Percentiles rank a stretch among this genome's conserved stretches.
These are phyloP conservation scores for Chascanopsetta lugubris DNA, from an alignment of 2,113 vertebrate genomes.

Conservation along the genomic window DNA sequence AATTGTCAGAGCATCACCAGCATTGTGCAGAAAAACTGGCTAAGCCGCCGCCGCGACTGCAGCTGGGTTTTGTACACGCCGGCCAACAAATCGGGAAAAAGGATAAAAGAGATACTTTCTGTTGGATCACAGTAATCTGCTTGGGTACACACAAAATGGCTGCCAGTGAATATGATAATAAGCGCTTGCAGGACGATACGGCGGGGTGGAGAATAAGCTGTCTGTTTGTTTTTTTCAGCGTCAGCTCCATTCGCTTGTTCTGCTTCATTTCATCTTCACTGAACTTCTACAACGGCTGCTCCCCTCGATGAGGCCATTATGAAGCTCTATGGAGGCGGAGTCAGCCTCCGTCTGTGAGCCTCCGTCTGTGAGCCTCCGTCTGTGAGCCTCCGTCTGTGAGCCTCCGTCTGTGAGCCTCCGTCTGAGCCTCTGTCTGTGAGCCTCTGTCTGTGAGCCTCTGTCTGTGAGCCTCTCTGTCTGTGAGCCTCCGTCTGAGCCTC, in stretches of 20 bases:
- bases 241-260: not conserved
- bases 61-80: constrained; percentile 49
- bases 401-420: too few relatives aligned
- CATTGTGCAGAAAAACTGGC: constrained; percentile 34
- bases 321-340: too few relatives aligned
- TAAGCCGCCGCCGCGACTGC: constrained; percentile 36
- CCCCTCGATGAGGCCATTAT: too few relatives aligned
- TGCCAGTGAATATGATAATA: constrained; percentile 38
- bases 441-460: too few relatives aligned
- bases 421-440: too few relatives aligned
- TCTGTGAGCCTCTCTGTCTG: too few relatives aligned
- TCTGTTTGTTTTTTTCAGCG: constrained; percentile 8
- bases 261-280: not conserved
- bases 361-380: too few relatives aligned
- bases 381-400: too few relatives aligned
- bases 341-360: too few relatives aligned
- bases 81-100: constrained; percentile 30
- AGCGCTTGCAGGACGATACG: constrained; percentile 16
- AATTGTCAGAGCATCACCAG: constrained; percentile 21
- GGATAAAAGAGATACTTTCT: constrained; percentile 55
- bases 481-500: too few relatives aligned
- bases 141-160: constrained; percentile 58
- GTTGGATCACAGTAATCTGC: constrained; percentile 53
- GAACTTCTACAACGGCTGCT: not conserved
- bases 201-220: constrained; percentile 11